Evolutionary conservation across 2,113 vertebrate species (phyloP).

Genomic region (Micronisus gabar): DNA sequence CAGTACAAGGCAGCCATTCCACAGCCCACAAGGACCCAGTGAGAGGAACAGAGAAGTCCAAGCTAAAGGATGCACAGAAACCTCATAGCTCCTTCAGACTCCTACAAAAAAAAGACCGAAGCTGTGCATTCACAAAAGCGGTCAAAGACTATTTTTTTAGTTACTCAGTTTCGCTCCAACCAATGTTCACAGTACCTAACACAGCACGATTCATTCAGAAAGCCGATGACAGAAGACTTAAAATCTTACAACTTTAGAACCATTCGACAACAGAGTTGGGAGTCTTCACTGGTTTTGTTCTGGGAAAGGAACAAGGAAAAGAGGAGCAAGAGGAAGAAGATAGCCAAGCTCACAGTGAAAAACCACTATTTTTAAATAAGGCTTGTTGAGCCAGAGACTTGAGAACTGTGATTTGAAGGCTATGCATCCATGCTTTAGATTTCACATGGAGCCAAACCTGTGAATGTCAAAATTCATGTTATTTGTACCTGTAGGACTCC

Average conservation of each 20-base stretch:
- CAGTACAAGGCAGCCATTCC: not conserved
- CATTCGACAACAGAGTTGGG: not conserved
- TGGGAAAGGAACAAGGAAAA: not conserved
- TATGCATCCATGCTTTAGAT: not conserved
- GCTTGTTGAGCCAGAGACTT: not conserved
- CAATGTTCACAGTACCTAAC: not conserved
- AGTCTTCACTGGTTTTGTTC: not conserved
- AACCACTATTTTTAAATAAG: not conserved
- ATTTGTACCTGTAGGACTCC: not conserved
- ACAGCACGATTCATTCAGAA: not conserved
- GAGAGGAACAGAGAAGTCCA: fast-evolving
- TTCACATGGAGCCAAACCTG: not conserved
- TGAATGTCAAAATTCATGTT: not conserved
- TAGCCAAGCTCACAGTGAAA: not conserved
- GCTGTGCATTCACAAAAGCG: fast-evolving
- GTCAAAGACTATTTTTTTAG: fast-evolving
- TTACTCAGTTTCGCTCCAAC: not conserved
- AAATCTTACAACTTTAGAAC: not conserved
- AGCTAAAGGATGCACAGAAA: not conserved
- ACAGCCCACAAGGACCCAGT: not conserved
- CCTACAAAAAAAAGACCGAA: not conserved
- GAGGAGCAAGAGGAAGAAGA: not conserved
- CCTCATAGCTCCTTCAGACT: not conserved
- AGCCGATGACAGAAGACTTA: not conserved
- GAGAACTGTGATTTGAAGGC: not conserved